A percentile compares a stretch with the other conserved stretches of the same genome.
These are phyloP conservation scores for Psittacula echo DNA, from an alignment of 2,797 vertebrate species.

Conservation along the genomic window DNA sequence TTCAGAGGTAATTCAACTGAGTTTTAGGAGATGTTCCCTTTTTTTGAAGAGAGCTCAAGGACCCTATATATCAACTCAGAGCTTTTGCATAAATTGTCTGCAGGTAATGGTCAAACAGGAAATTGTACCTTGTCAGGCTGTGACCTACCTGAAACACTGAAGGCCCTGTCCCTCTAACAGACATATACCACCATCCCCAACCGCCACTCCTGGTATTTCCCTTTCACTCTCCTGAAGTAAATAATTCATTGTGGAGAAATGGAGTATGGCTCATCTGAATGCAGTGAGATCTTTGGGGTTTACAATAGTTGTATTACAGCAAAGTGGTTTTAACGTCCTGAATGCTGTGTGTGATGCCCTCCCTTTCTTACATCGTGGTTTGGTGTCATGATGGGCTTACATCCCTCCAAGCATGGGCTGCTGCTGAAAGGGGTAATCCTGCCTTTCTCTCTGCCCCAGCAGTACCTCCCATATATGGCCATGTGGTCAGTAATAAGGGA, in stretches of 20 bases:
- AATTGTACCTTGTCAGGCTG: not conserved
- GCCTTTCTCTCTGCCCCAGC: not conserved
- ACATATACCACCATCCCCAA: not conserved
- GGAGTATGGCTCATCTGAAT: not conserved
- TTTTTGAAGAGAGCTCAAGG: not conserved
- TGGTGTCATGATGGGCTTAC: fast-evolving
- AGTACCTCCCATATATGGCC: not conserved
- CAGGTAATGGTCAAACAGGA: not conserved
- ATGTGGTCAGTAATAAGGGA: not conserved
- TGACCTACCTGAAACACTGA: not conserved
- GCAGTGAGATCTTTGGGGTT: not conserved
- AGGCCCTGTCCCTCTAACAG: not conserved
- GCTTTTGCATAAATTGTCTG: not conserved
- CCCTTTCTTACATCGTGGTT: not conserved
- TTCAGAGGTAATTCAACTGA: fast-evolving
- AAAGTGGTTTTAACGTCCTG: not conserved
- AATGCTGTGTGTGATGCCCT: not conserved
- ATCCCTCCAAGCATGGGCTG: not conserved
- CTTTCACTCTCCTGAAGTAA: not conserved
- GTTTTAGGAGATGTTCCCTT: not conserved
- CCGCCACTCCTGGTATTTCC: not conserved
- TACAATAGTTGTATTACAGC: not conserved
- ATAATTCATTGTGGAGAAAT: not conserved
- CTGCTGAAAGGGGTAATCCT: not conserved
- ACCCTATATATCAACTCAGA: not conserved